Evolutionary conservation across 2,113 vertebrate species (phyloP).

Genomic region (Prietella phreatophila): DNA sequence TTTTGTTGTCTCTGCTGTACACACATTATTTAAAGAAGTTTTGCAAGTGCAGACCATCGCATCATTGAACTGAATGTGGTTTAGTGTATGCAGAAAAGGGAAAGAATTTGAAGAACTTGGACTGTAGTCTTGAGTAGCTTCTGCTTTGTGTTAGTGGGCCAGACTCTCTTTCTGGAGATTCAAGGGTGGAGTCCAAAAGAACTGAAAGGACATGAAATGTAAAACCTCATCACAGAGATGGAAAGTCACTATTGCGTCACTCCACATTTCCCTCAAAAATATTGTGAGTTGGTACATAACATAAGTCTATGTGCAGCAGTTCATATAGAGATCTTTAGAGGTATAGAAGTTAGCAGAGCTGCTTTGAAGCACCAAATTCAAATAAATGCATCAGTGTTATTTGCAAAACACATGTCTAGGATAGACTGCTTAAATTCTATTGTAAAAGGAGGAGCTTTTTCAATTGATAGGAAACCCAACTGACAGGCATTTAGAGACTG

Average conservation of each 20-base stretch:
- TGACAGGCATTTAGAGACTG: not conserved
- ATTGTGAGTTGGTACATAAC: not conserved
- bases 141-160: conserved; percentile 13
- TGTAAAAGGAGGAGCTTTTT: not conserved
- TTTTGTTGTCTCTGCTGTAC: not conserved
- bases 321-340: not conserved
- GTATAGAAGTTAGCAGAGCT: not conserved
- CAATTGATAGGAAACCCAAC: not conserved
- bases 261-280: not conserved
- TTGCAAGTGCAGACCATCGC: not conserved
- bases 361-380: not conserved
- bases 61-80: not conserved
- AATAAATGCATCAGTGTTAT: not conserved
- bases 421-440: not conserved
- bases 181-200: no score
- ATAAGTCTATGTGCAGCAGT: not conserved
- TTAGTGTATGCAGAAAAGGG: not conserved
- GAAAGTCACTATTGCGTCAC: not conserved
- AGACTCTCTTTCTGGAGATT: conserved; percentile 1
- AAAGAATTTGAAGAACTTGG: conserved; percentile 10
- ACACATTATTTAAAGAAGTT: conserved; percentile 9
- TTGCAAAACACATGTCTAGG: not conserved
- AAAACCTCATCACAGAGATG: not conserved
- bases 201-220: not conserved
- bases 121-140: not conserved